A percentile compares a stretch with the other conserved stretches of the same genome.
Evolutionary conservation across 2,888 invertebrate genomes (phyloP).

Genomic region (Cerastoderma edule): DNA sequence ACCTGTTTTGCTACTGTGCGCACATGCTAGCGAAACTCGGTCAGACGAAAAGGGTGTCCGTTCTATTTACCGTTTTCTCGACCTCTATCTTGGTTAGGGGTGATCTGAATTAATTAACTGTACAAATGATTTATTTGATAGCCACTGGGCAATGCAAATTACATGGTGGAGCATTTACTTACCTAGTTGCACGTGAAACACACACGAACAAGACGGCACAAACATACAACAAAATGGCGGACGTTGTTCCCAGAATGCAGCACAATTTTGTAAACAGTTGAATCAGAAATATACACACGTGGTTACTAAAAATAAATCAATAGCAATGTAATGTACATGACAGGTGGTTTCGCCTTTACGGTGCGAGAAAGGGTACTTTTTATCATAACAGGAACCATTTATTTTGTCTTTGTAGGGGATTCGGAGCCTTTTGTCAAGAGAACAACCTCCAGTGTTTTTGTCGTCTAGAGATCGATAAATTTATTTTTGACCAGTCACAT

Average conservation of each 20-base stretch:
- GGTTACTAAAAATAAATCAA: constrained; percentile 20
- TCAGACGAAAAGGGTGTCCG: constrained; percentile 15
- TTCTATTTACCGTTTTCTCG: not conserved
- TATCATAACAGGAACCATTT: no score
- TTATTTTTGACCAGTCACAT: no score
- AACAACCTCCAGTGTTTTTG: no score
- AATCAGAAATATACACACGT: constrained; percentile 19
- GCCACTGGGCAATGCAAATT: no score
- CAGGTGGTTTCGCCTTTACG: no score
- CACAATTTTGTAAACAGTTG: constrained; percentile 54
- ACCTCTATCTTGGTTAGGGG: no score
- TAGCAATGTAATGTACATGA: not conserved
- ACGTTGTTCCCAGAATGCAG: constrained; percentile 70
- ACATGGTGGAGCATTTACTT: constrained; percentile 33
- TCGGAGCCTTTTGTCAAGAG: no score
- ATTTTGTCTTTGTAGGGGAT: no score
- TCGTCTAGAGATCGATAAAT: no score
- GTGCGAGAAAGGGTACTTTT: no score
- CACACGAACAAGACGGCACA: constrained; percentile 78
- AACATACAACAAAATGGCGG: constrained; percentile 79
- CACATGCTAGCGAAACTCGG: constrained; percentile 25
- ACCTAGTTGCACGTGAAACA: constrained; percentile 77
- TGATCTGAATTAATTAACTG: not conserved
- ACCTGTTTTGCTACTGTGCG: constrained; percentile 25
- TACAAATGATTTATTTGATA: not conserved